Conservation (phyloP, 2,797 vertebrate species). For the Cyprinella venusta region DNA sequence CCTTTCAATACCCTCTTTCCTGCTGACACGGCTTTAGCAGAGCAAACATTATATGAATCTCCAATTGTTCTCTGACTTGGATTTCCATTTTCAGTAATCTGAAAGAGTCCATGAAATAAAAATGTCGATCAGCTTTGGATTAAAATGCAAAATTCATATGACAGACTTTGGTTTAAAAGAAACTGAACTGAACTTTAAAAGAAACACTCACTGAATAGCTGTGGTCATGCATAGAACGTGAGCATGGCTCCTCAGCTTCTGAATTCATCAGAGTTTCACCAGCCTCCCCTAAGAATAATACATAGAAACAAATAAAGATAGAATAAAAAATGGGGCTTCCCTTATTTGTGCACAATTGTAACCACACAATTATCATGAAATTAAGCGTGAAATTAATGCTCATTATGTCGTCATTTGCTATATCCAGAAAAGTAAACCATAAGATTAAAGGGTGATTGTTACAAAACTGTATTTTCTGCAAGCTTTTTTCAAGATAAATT, state of each 20-base stretch:
- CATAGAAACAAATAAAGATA: conserved; percentile 36
- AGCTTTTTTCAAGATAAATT: background rate
- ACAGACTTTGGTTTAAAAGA: background rate
- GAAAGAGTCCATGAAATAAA: conserved; percentile 47
- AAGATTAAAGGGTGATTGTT: background rate
- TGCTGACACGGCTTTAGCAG: conserved; percentile 11
- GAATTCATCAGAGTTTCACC: conserved; percentile 23
- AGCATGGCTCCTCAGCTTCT: background rate
- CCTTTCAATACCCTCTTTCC: conserved; percentile 14
- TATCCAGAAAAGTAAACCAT: background rate
- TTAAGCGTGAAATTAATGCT: too few relatives aligned
- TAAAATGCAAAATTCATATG: background rate
- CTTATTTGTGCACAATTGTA: too few relatives aligned
- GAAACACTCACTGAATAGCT: conserved; percentile 15
- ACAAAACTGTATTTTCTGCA: background rate
- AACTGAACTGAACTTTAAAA: too few relatives aligned
- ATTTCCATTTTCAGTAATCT: conserved; percentile 4
- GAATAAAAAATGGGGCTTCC: background rate
- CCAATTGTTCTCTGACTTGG: background rate
- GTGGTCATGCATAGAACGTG: background rate
- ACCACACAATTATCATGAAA: background rate
- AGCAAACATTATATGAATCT: background rate
- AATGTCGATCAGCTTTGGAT: background rate
- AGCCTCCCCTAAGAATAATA: conserved; percentile 47
- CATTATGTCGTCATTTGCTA: background rate